A percentile compares a stretch with the other conserved stretches of the same genome.
Conservation (phyloP, 2,888 invertebrate species). For the Apamea anceps region DNA sequence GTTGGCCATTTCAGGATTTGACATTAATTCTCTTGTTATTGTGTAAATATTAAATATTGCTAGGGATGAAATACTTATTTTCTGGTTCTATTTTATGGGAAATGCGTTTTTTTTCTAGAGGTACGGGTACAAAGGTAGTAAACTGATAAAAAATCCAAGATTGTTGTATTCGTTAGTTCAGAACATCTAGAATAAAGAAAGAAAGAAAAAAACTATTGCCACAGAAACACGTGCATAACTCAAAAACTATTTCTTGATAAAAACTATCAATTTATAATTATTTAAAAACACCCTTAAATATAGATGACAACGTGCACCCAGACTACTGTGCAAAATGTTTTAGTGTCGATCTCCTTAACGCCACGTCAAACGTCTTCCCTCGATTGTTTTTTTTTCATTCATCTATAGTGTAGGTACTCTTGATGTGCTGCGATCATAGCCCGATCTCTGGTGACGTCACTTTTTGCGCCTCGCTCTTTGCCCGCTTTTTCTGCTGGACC, state of each 20-base stretch:
- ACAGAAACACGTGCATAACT: neutral
- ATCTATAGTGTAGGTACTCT: slow-evolving; percentile 60
- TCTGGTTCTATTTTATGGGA: neutral
- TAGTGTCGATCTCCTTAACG: slow-evolving; percentile 59
- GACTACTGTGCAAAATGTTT: slow-evolving; percentile 53
- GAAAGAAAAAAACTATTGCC: neutral
- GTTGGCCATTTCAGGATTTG: neutral
- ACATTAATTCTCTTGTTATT: neutral
- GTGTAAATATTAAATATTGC: neutral
- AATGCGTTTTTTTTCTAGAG: neutral
- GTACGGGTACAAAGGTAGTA: neutral
- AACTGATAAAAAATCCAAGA: neutral
- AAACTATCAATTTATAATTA: neutral
- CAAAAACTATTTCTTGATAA: neutral
- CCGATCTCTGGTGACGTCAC: slow-evolving; percentile 51
- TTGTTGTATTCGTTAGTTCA: neutral
- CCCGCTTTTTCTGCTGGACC: slow-evolving; percentile 57
- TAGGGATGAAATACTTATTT: neutral
- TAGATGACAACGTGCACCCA: slow-evolving; percentile 13
- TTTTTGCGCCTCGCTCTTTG: slow-evolving; percentile 55
- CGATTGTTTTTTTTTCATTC: slow-evolving; percentile 82
- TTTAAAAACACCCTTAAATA: neutral
- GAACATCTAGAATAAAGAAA: neutral
- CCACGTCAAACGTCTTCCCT: slow-evolving; percentile 78
- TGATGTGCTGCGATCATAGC: slow-evolving; percentile 68